These are phyloP conservation scores for Diplogasteroides magnus DNA, from an alignment of 1,140 invertebrate species.

Conservation along the genomic window DNA sequence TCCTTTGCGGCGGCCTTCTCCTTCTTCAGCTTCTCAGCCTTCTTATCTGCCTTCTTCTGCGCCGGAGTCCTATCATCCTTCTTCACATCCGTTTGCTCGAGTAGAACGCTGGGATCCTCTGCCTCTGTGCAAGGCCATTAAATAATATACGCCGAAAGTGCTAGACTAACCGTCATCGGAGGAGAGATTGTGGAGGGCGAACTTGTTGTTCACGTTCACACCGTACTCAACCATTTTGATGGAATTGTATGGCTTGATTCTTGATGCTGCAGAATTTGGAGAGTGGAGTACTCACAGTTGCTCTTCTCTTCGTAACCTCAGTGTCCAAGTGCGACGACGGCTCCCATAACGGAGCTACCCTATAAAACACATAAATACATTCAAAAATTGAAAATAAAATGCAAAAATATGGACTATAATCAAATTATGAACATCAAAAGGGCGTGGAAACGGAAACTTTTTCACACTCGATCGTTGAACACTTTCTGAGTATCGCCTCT, in stretches of 20 bases:
- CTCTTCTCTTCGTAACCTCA: background rate
- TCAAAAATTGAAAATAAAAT: background rate
- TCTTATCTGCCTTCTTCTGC: constrained; percentile 27
- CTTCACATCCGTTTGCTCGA: constrained; percentile 26
- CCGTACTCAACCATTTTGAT: constrained; percentile 36
- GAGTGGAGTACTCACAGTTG: too few species aligned
- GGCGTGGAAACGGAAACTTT: too few species aligned
- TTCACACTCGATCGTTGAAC: too few species aligned
- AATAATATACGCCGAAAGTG: constrained; percentile 9
- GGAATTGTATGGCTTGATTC: too few species aligned
- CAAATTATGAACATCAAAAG: too few species aligned
- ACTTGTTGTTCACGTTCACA: constrained; percentile 36
- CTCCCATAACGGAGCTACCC: background rate
- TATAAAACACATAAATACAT: background rate
- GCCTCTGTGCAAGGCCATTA: constrained; percentile 22
- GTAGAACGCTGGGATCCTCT: constrained; percentile 31
- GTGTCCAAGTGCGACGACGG: background rate
- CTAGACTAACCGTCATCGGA: constrained; percentile 27
- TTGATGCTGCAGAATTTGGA: too few species aligned
- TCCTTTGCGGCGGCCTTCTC: constrained; percentile 23
- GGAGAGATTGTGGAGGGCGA: constrained; percentile 28
- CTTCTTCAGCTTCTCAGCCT: constrained; percentile 17
- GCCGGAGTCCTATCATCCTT: constrained; percentile 26
- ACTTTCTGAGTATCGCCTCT: too few species aligned
- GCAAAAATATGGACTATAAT: background rate